Base-by-base conservation (phyloP, 1,140 invertebrate species). In the Caenorhabditis remanei region DNA sequence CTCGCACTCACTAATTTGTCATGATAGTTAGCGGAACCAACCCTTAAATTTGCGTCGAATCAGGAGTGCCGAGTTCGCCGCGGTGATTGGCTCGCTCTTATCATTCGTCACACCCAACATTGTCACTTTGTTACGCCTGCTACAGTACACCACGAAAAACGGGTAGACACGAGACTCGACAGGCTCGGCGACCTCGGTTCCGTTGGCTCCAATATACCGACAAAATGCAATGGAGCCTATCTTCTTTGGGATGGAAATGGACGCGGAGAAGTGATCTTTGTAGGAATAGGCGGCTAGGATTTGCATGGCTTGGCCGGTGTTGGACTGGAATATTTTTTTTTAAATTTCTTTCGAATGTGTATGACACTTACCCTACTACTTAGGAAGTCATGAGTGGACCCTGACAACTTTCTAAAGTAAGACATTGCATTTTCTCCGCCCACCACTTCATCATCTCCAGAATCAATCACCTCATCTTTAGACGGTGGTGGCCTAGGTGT, bases 41-140 rank as follows among this genome's bases (percentile, higher is more conserved):
- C 65, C 65, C 46, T 79, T 79, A 24, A 79, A 79, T 79, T 79
- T 79, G 8, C 71, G 43, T 32, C 21, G 43, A 13, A 79, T 79
- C 8, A 79, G 14, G 2, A 53, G 50, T 24, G n/a, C 71, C 71
- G 71, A 79, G 46, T 79, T 79, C n/a, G 50, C 46, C 46, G 46
- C 41, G 11, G 7, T 50, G 8, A 79, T 24, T 50, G n/a, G 46
- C 11, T 79, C 71, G 7, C 4, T 79, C n/a, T 79, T 79, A 53
- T 79, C 21, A 24, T 9, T 11, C 4, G 71, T 79, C 19, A 79
- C n/a, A 21, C 71, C 71, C n/a, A 79, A 41, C n/a, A 13, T 79
- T 14, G 46, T 24, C 46, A 24, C 21, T 21, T 79, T 79, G n/a
- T 50, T 79, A 5, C 71, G 13, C 13, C 71, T 40, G 21, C 71